Evolutionary conservation across 2,888 invertebrate species (phyloP), one percentile per base, ranked within the genome.

Genomic region (Hylaea fasciaria): DNA sequence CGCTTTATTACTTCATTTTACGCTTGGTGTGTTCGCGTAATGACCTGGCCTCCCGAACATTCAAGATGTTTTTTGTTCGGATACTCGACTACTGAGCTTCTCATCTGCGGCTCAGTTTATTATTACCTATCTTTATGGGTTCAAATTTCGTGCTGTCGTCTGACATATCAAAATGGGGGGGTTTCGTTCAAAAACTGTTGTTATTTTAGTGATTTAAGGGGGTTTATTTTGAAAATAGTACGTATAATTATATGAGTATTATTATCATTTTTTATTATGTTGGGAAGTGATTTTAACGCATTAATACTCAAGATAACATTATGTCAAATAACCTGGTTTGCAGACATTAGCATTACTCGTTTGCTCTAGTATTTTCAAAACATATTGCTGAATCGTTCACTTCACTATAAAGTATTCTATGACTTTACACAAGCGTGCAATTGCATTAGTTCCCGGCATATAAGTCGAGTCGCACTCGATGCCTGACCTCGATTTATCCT

Each of bases 1-100:
- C 56, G 53, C 66, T 66, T 78, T 79, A 78, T 80, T 77, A 74
- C 78, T 78, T 81, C 73, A 80, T 81, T 81, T 81, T 80, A 78
- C 79, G 80, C 73, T 76, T 65, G 67, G 65, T 60, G 68, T 70
- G 67, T 64, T 72, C 44, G 65, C 39, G 76, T 80, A 78, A 80
- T 77, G 78, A 77, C 72, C 74, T 73, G 64, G 66, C 62, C 64
- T 65, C 68, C 61, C 65, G 55, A 69, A 77, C 71, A 64, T 40
- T 70, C 64, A 57, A 53, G 59, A 59, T 55, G 66, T 60, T 68
- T 78, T 70, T 64, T 46, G 53, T 73, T 65, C 66, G 51, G 22
- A 52, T 41, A 35, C 17, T 41, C 37, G 28, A 37, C 11, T n/a
- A 46, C 14, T 37, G 40, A 45, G 43, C n/a, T 22, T 56, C 46